Evolutionary conservation across 1,140 invertebrate species (phyloP).

Genomic region (Magallana angulata): DNA sequence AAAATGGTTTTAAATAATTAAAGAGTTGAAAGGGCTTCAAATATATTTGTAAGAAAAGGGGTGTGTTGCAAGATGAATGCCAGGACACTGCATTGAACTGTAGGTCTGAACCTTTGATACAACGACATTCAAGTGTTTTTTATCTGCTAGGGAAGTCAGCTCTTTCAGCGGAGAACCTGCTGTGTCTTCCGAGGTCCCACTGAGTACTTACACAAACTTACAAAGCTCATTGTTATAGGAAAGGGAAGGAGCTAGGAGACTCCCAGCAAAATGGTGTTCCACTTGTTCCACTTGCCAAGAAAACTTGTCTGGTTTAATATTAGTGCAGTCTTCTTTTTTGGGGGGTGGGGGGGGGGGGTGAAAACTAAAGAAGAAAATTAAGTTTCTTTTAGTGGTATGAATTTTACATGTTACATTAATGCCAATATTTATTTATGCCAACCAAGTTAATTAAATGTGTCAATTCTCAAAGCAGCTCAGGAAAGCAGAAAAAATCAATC

Average conservation of each 20-base stretch:
- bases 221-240: background rate
- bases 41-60: constrained; percentile 11
- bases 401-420: too few relatives aligned
- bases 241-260: background rate
- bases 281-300: too few relatives aligned
- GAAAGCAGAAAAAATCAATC: background rate
- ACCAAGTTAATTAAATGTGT: background rate
- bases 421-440: background rate
- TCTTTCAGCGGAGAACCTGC: background rate
- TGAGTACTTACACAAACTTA: background rate
- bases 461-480: background rate
- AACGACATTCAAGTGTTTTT: background rate
- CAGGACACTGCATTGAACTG: background rate
- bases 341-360: too few relatives aligned
- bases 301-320: too few relatives aligned
- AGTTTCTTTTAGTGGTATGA: background rate
- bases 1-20: background rate
- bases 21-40: background rate
- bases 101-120: constrained; percentile 2
- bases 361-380: background rate
- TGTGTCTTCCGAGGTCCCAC: background rate
- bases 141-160: background rate
- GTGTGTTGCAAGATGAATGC: background rate
- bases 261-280: background rate
- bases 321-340: too few relatives aligned